Base-by-base conservation (phyloP, 2,797 vertebrate species). In the Falco concolor region DNA sequence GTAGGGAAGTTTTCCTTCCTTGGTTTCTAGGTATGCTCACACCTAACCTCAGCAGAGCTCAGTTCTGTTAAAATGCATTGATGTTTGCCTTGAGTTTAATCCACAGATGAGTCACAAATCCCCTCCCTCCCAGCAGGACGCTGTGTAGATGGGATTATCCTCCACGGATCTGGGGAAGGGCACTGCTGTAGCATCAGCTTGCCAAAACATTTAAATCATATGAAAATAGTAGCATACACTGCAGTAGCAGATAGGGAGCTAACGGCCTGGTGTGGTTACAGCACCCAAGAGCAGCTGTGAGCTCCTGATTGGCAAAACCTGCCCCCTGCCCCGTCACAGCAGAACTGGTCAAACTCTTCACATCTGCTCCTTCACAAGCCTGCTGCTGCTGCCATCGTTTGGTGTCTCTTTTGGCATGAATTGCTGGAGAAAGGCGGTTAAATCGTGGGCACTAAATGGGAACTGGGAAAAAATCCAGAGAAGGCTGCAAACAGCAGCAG, bases 401-500 rank as follows among this genome's bases (percentile, higher is more conserved):
- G 1, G 4, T 59, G 50, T 70, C 52, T 83, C 53, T 69, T 75
- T 81, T 61, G 59, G 45, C 30, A 36, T 5, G 40, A 36, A 20
- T 83, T 76, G n/a, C 44, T 60, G n/a, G 64, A 52, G 42, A 68
- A 56, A 64, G 27, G 4, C 61, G 32, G 13, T 88, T 75, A 63
- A n/a, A 36, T 1, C 59, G 7, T 4, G 6, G 3, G 19, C 19
- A 22, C 36, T 1, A 1, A 1, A 52, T 18, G 30, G 23, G n/a
- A 92, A 30, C 44, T 52, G 40, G 30, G n/a, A 38, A 47, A 47
- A 30, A 84, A 12, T 13, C 4, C 36, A 38, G 65, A 73, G 61
- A 63, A 77, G 60, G 9, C n/a, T 89, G 25, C 7, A 11, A n/a
- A 44, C 12, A 68, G 49, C 59, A 44, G 34, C 12, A 8, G 20